Evolutionary conservation across 2,113 vertebrate species (phyloP), one percentile per base, ranked within the genome.

Genomic region (Zingel zingel): DNA sequence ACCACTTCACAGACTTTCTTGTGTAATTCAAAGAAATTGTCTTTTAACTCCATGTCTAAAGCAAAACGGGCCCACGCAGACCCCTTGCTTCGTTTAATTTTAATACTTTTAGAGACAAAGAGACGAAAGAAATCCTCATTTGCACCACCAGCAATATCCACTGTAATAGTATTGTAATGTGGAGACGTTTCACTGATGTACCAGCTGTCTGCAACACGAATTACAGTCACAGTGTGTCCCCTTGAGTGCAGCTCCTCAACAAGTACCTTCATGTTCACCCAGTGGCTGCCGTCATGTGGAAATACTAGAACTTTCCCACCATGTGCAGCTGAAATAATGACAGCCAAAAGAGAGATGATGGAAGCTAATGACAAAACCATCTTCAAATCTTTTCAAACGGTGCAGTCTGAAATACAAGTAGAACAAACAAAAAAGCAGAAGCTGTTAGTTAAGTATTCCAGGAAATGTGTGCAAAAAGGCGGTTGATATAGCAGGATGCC

Each of bases 201-300:
- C 92, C 93, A 94, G 88, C 92, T 92, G 74, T 92, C 87, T 50
- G 56, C 58, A 2, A 84, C 47, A 15, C 92, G 88, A 1, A 94
- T 70, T 19, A 94, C 90, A 0, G 91, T 92, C 48, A 95, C 65
- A 54, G 59, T 6, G 51, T 94, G 94, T 4, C 93, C 93, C 15
- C 33, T 81, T 16, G 53, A 68, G 61, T 94, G 87, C 45, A 94
- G 85, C 58, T 73, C 92, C 68, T 89, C 48, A 18, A 94, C 83
- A 45, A 95, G 72, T 7, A 94, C 47, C 11, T 83, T 85, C 93
- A 95, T 93, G 88, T 94, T 95, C 59, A 94, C 86, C 93, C 92
- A 95, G 84, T 95, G 94, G 89, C 94, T 95, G 30, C 94, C 93
- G 1, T 94, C 93, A 16, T 90, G 85, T 58, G 94, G 92, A 39